phyloP scores from a whole-genome alignment of 64 coral and sea anemone species.

The Actinia tenebrosa region DNA sequence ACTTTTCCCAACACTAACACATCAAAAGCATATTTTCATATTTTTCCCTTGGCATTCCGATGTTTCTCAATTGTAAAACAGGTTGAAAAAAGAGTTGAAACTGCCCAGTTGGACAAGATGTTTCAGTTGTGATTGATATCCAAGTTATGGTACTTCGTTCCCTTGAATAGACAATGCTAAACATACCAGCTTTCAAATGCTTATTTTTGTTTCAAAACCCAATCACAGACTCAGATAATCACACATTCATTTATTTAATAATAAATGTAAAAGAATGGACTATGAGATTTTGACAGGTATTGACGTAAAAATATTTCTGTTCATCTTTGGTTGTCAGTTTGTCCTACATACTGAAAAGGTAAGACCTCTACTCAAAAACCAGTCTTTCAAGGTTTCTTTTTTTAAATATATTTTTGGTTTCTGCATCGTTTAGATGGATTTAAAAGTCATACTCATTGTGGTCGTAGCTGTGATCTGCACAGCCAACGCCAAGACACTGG shows the following conservation, averaged over 20 bases:
- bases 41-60: too few species aligned
- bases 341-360: background rate
- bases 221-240: background rate
- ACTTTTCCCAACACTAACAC: too few species aligned
- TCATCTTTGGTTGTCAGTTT: background rate
- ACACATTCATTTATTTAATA: background rate
- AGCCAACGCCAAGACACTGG: conserved; percentile 2
- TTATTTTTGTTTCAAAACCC: background rate
- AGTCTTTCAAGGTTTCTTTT: background rate
- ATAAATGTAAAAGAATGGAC: background rate
- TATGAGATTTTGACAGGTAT: conserved; percentile 5
- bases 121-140: background rate
- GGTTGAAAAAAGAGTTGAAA: too few species aligned
- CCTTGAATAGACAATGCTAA: conserved; percentile 2
- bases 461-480: conserved; percentile 1
- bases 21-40: too few species aligned
- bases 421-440: background rate
- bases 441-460: background rate
- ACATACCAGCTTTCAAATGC: conserved; percentile 35
- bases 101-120: background rate
- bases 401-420: background rate
- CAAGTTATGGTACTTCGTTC: background rate
- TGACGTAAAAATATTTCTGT: background rate
- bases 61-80: too few species aligned
- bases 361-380: background rate